A percentile compares a stretch with the other conserved stretches of the same genome.
Evolutionary conservation across 2,113 vertebrate genomes (phyloP).

Genomic region (Natator depressus): DNA sequence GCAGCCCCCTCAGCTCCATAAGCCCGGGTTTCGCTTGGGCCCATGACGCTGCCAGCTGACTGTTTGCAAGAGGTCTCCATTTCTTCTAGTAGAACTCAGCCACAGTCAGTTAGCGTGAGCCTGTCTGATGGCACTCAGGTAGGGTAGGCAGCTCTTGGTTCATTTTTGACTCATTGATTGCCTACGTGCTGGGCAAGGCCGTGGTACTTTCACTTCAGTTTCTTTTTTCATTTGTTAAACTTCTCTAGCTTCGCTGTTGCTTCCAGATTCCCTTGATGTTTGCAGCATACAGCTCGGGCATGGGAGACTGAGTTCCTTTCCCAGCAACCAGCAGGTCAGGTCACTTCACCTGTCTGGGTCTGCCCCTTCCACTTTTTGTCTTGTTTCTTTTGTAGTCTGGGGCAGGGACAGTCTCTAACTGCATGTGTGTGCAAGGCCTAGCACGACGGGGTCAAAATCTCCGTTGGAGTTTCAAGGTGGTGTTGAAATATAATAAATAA

Average conservation of each 20-base stretch:
- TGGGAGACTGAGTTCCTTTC: neutral
- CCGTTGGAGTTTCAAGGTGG: neutral
- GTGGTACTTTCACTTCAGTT: neutral
- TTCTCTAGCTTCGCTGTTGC: neutral
- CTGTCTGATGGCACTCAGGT: neutral
- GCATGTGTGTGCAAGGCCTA: neutral
- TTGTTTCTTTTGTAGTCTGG: neutral
- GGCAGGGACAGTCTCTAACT: neutral
- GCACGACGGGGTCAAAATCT: neutral
- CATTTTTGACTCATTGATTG: neutral
- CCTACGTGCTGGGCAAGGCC: neutral
- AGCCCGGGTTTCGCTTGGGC: neutral
- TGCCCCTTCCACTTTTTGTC: neutral
- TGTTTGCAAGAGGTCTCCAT: neutral
- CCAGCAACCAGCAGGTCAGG: neutral
- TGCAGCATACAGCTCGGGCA: no score
- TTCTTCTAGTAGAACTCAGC: neutral
- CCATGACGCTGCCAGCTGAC: neutral
- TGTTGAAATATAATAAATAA: neutral
- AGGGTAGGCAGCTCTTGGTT: neutral
- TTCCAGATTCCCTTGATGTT: neutral
- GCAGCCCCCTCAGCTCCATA: accelerated
- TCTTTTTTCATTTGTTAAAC: neutral
- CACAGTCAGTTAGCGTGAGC: neutral
- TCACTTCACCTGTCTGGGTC: neutral